Percentiles rank a stretch among this genome's conserved stretches.
phyloP scores from a whole-genome alignment of 2,113 vertebrate species.

The Crotalus tigris region DNA sequence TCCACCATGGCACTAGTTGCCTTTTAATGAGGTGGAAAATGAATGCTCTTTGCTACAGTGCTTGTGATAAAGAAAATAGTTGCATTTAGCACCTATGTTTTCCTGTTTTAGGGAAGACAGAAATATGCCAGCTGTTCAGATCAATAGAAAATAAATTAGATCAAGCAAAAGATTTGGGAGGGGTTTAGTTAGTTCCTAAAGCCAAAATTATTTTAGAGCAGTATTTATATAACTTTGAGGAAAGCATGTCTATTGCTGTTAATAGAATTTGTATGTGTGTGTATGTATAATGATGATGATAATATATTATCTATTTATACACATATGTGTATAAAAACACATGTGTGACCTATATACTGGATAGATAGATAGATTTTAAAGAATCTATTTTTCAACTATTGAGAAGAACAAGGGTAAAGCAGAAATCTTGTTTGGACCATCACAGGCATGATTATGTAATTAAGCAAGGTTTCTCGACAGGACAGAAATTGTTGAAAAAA shows the following conservation, averaged over 20 bases:
- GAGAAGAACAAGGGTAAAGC: too few species aligned
- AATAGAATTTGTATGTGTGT: neutral
- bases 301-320: neutral
- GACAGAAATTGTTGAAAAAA: neutral
- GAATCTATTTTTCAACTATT: neutral
- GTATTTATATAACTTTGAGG: neutral
- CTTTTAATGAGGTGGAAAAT: slow-evolving; percentile 14
- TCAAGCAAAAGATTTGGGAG: slow-evolving; percentile 17
- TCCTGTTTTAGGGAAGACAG: neutral
- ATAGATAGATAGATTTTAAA: neutral
- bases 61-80: slow-evolving; percentile 36
- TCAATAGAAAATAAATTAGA: neutral
- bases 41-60: rapidly evolving
- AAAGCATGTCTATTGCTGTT: slow-evolving; percentile 37
- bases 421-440: too few species aligned
- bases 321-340: neutral
- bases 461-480: neutral
- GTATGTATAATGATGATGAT: neutral
- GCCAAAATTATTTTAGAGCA: neutral
- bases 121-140: slow-evolving; percentile 12
- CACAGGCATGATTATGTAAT: neutral
- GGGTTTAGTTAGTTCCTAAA: neutral
- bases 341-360: neutral
- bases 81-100: slow-evolving; percentile 30
- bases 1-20: neutral